Evolutionary conservation across 1,140 invertebrate species (phyloP).

Genomic region (Bilobella aurantiaca): DNA sequence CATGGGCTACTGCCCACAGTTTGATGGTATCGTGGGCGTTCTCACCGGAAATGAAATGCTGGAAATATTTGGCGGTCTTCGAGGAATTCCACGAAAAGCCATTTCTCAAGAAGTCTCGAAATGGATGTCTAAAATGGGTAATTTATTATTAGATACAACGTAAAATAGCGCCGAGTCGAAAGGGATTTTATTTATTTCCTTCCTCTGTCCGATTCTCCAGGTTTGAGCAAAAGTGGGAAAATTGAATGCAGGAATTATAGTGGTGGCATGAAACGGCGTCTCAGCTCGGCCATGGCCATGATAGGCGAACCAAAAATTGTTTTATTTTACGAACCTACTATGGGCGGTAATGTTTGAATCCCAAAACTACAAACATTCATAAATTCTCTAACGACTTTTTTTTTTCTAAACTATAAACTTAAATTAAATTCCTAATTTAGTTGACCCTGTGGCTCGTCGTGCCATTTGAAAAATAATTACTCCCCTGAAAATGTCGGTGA

Average conservation of each 20-base stretch:
- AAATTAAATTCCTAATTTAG: constrained; percentile 3
- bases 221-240: neutral
- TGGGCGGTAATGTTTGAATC: too few relatives aligned
- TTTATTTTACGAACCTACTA: too few relatives aligned
- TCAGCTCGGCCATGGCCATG: neutral
- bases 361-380: too few relatives aligned
- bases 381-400: neutral
- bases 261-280: neutral
- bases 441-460: constrained; percentile 43
- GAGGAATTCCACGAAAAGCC: constrained; percentile 41
- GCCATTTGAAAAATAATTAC: constrained; percentile 40
- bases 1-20: constrained; percentile 47
- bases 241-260: constrained; percentile 2
- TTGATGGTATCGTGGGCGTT: constrained; percentile 43
- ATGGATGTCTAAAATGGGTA: constrained; percentile 24
- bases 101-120: constrained; percentile 40
- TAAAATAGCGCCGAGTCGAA: too few relatives aligned
- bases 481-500: constrained; percentile 22
- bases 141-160: neutral
- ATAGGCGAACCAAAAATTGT: too few relatives aligned
- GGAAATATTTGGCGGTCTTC: constrained; percentile 43
- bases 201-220: neutral
- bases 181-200: neutral
- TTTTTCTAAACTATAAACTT: neutral
- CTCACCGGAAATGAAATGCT: constrained; percentile 44